phyloP scores from a whole-genome alignment of 2,113 vertebrate species.

The Hyaena hyaena region DNA sequence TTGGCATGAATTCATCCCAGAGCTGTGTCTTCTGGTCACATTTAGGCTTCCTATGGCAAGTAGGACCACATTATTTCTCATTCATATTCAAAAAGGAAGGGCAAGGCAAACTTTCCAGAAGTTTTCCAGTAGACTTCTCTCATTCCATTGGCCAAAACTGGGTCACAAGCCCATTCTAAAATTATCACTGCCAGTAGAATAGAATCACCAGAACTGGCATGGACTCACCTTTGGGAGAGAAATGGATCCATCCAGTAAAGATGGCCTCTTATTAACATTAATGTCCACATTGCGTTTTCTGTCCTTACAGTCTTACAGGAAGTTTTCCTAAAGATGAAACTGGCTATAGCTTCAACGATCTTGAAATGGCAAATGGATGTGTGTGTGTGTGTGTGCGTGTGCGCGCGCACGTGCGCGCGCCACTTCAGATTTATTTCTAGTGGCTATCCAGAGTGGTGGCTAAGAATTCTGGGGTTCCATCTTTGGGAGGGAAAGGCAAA shows the following conservation, averaged over 20 bases:
- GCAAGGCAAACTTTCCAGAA: constrained; percentile 15
- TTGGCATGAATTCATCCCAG: constrained; percentile 16
- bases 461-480: background rate
- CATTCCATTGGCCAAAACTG: background rate
- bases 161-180: background rate
- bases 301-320: background rate
- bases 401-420: background rate
- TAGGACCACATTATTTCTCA: constrained; percentile 38
- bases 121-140: background rate
- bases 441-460: background rate
- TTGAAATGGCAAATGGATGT: background rate
- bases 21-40: constrained; percentile 19
- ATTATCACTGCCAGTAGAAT: background rate
- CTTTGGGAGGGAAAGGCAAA: background rate
- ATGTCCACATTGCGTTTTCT: background rate
- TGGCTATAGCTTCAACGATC: background rate
- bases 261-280: background rate
- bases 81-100: constrained; percentile 46
- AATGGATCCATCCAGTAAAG: background rate
- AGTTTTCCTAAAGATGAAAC: constrained; percentile 3
- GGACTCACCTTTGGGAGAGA: background rate
- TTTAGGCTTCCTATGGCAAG: background rate
- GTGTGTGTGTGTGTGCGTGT: background rate
- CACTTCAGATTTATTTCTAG: background rate
- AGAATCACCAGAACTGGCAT: background rate